Conservation (phyloP, 2,888 invertebrate genomes). For the Chrysina gloriosa region DNA sequence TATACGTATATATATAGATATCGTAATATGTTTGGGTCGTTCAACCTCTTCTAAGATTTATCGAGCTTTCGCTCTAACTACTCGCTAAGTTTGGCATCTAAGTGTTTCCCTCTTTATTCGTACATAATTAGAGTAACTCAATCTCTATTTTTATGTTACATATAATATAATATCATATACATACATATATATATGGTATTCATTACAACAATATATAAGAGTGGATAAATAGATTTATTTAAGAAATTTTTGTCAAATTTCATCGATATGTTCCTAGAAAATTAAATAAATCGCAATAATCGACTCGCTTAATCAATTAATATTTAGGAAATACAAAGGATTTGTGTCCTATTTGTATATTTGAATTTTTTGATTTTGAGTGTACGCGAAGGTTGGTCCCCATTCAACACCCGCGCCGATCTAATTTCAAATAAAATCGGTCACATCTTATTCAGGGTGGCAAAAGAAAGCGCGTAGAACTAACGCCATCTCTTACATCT, state of each 20-base stretch:
- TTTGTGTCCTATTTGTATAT: too few species aligned
- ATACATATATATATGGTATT: too few species aligned
- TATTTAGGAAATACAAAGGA: background rate
- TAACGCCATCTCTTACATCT: too few species aligned
- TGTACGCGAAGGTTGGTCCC: too few species aligned
- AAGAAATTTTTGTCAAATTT: background rate
- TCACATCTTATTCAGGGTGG: background rate
- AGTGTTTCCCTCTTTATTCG: background rate
- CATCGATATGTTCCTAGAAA: background rate
- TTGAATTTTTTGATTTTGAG: too few species aligned
- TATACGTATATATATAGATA: constrained; percentile 6
- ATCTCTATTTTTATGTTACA: background rate
- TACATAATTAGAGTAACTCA: constrained; percentile 14
- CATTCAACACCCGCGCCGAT: background rate
- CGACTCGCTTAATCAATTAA: too few species aligned
- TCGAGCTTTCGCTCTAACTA: background rate
- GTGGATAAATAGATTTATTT: constrained; percentile 18
- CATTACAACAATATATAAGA: constrained; percentile 17
- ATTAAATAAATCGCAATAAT: too few species aligned
- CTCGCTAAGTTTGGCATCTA: constrained; percentile 24
- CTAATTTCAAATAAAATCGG: background rate
- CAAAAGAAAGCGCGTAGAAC: background rate
- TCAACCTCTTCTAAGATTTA: constrained; percentile 5
- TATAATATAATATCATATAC: background rate
- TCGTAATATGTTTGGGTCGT: constrained; percentile 11